These are phyloP conservation scores for Cepphus grylle DNA, from an alignment of 2,113 vertebrate species.

Conservation along the genomic window DNA sequence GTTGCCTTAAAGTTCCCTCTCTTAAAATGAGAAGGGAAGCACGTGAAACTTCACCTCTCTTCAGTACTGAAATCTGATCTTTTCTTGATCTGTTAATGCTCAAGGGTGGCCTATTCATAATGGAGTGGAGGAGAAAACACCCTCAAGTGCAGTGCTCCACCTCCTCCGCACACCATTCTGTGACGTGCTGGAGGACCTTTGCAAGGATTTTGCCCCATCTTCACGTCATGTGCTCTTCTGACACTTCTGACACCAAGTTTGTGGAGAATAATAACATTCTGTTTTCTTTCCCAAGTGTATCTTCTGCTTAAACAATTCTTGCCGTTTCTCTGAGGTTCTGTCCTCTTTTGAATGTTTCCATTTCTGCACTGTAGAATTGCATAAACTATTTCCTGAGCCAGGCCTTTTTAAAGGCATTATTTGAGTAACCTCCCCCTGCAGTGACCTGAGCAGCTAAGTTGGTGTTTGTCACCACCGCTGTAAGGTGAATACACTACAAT, in stretches of 20 bases:
- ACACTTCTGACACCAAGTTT: background rate
- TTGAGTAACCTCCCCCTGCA: background rate
- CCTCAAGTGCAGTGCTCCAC: no score
- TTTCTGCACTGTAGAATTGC: background rate
- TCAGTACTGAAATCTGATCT: background rate
- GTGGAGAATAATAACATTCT: no score
- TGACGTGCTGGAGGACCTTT: background rate
- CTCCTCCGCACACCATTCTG: background rate
- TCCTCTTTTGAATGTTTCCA: background rate
- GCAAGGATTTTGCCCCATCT: background rate
- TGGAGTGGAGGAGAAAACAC: background rate
- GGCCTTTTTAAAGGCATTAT: background rate
- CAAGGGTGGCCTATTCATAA: background rate
- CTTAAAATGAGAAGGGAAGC: background rate
- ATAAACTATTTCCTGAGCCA: background rate
- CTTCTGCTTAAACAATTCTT: background rate
- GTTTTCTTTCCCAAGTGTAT: background rate
- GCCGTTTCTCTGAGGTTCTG: background rate
- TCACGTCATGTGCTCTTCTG: background rate
- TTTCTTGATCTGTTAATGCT: background rate
- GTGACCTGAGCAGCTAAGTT: background rate
- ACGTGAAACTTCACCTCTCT: background rate
- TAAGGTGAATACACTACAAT: background rate
- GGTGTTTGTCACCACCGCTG: background rate
- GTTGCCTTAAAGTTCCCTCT: background rate